phyloP scores from a whole-genome alignment of 2,888 invertebrate genomes.

The Malacosoma neustria region DNA sequence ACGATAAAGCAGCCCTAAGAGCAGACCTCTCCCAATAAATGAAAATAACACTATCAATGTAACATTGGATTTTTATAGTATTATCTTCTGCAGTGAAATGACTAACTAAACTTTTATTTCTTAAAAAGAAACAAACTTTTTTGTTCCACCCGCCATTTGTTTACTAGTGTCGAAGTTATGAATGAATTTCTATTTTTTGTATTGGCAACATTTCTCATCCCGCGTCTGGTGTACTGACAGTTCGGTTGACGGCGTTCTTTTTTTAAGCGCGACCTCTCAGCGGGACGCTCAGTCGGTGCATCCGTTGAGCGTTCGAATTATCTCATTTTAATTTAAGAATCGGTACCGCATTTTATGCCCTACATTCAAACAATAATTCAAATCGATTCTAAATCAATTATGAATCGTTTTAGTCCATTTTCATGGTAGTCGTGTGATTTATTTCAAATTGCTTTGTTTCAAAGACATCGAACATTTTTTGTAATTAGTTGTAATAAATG shows the following conservation, averaged over 20 bases:
- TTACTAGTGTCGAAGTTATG: constrained; percentile 51
- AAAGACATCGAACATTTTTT: not conserved
- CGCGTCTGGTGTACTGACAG: constrained; percentile 60
- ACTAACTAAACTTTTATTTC: no score
- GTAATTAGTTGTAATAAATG: constrained; percentile 1
- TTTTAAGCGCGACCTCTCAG: constrained; percentile 64
- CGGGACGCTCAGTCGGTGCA: constrained; percentile 48
- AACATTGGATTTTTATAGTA: no score
- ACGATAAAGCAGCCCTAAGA: no score
- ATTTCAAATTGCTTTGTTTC: constrained; percentile 20
- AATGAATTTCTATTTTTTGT: constrained; percentile 56
- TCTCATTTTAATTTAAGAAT: constrained; percentile 63
- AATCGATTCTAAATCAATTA: constrained; percentile 18
- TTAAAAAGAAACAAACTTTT: no score
- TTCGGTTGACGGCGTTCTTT: constrained; percentile 57
- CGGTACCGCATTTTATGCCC: constrained; percentile 26
- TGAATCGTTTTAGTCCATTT: not conserved
- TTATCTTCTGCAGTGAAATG: no score
- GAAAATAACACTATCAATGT: no score
- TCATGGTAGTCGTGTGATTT: constrained; percentile 14
- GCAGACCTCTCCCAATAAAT: no score
- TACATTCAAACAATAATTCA: constrained; percentile 28
- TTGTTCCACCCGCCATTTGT: not conserved
- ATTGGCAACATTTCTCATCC: constrained; percentile 66
- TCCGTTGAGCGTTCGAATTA: constrained; percentile 61